Conservation (phyloP, 64 coral and sea anemone species). For the Montipora foliosa region DNA sequence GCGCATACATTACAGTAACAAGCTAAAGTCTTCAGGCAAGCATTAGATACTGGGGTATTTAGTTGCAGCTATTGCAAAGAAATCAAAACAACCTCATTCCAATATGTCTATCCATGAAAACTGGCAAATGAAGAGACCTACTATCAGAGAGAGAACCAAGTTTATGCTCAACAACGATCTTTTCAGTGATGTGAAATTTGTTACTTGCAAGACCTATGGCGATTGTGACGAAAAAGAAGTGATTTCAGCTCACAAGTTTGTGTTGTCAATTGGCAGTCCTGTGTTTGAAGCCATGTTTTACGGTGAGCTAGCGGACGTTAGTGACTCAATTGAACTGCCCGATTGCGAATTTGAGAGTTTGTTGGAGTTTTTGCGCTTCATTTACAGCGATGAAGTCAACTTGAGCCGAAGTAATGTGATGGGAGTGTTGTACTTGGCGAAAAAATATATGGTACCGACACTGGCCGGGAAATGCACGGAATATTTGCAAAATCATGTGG, state of each 20-base stretch:
- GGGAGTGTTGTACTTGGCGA: slow-evolving; percentile 43
- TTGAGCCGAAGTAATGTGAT: slow-evolving; percentile 36
- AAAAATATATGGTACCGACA: slow-evolving; percentile 31
- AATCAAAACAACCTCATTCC: background rate
- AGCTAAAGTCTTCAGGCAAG: too few relatives aligned
- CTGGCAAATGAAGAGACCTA: background rate
- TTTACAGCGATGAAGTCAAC: slow-evolving; percentile 34
- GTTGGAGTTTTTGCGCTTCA: slow-evolving; percentile 33
- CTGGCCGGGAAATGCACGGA: background rate
- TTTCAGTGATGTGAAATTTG: slow-evolving; percentile 24
- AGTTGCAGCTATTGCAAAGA: background rate
- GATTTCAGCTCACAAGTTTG: slow-evolving; percentile 35
- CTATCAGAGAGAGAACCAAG: slow-evolving; percentile 13
- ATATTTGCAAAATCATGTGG: background rate
- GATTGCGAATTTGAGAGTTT: slow-evolving; percentile 13
- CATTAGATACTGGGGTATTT: too few relatives aligned
- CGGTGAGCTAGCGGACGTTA: slow-evolving; percentile 13
- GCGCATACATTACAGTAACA: too few relatives aligned
- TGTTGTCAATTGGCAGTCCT: slow-evolving; percentile 33
- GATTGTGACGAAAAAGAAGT: background rate
- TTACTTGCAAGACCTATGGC: background rate
- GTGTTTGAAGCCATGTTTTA: slow-evolving; percentile 51
- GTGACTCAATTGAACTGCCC: slow-evolving; percentile 18
- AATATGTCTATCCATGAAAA: background rate
- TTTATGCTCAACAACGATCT: slow-evolving; percentile 14